Percentiles rank a stretch among this genome's conserved stretches.
phyloP scores from a whole-genome alignment of 2,888 invertebrate species.

The Boloria selene region DNA sequence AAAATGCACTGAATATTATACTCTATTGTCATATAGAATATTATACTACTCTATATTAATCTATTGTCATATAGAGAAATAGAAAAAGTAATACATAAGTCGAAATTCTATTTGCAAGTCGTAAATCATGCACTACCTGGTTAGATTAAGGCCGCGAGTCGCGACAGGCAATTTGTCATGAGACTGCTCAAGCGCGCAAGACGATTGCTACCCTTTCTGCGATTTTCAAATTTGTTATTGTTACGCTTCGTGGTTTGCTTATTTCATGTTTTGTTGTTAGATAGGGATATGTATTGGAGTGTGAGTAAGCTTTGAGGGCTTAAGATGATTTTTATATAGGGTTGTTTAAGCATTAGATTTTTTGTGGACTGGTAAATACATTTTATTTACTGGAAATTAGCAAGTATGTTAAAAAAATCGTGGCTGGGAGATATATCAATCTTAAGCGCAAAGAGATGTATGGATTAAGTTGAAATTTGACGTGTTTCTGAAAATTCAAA shows the following conservation, averaged over 20 bases:
- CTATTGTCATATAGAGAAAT: too few relatives aligned
- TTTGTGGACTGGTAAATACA: constrained; percentile 1
- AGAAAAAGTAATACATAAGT: constrained; percentile 18
- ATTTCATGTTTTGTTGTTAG: constrained; percentile 27
- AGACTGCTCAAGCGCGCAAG: constrained; percentile 62
- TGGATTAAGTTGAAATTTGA: too few relatives aligned
- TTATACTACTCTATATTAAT: too few relatives aligned
- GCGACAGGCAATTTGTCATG: constrained; percentile 78
- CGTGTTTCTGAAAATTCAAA: too few relatives aligned
- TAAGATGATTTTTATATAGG: background rate
- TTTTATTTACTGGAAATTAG: background rate
- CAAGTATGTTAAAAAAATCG: too few relatives aligned
- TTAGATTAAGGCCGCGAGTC: constrained; percentile 59
- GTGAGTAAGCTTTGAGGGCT: constrained; percentile 12
- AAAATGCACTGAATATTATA: too few relatives aligned
- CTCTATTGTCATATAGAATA: too few relatives aligned
- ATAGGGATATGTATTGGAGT: constrained; percentile 5
- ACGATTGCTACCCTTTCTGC: constrained; percentile 63
- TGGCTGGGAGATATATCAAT: too few relatives aligned
- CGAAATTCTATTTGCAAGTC: constrained; percentile 63
- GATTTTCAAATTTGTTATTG: constrained; percentile 69
- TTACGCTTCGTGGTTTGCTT: constrained; percentile 55
- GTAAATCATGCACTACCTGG: constrained; percentile 80
- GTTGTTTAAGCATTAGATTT: background rate
- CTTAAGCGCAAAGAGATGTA: too few relatives aligned